Percentiles rank a stretch among this genome's conserved stretches.
Evolutionary conservation across 2,113 vertebrate species (phyloP).

Genomic region (Diphyllodes magnificus): DNA sequence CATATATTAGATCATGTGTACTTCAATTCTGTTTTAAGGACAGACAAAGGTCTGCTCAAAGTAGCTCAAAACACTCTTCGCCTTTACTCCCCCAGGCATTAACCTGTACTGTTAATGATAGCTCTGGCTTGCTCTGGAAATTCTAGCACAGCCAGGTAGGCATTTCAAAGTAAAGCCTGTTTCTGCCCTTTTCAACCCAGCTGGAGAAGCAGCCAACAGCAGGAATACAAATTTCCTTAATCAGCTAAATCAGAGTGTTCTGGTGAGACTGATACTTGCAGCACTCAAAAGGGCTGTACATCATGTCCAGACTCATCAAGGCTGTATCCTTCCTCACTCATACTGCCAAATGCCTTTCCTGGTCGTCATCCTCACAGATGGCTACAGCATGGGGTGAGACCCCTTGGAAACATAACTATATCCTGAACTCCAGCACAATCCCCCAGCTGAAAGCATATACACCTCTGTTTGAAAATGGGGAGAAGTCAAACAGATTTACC

Average conservation of each 20-base stretch:
- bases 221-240: neutral
- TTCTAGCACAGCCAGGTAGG: neutral
- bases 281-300: neutral
- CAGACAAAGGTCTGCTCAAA: neutral
- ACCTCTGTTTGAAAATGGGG: neutral
- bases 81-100: neutral
- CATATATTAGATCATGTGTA: neutral
- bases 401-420: too few relatives aligned
- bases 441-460: neutral
- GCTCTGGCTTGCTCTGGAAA: neutral
- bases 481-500: neutral
- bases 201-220: neutral
- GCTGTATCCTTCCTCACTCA: neutral
- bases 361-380: neutral
- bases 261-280: neutral
- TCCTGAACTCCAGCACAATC: neutral
- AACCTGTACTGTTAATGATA: neutral
- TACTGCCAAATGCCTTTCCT: neutral
- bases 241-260: neutral
- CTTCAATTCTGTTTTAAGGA: neutral
- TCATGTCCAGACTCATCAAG: rapidly evolving
- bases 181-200: neutral
- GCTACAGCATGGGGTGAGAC: neutral
- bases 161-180: neutral
- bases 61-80: neutral